Evolutionary conservation across 2,797 vertebrate species (phyloP), one percentile per base, ranked within the genome.

Genomic region (Delichon dasypus): DNA sequence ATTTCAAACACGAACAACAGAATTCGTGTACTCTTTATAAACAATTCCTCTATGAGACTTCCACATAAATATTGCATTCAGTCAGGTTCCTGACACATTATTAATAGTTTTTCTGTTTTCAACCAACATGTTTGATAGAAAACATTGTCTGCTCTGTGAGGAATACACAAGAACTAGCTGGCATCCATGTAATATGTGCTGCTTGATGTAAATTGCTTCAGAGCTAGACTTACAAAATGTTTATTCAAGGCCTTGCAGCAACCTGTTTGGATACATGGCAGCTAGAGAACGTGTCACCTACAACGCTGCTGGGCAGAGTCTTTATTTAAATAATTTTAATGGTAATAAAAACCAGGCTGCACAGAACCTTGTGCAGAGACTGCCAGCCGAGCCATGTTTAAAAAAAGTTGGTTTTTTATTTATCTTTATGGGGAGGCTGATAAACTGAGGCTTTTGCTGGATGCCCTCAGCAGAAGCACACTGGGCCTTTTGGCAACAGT

Each of bases 151-250:
- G 68, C 71, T 96, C 87, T 60, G 62, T 80, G 38, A 89, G 82
- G 81, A 95, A 90, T 75, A 94, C 47, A 68, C 74, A 96, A 96
- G 88, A 96, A 88, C 95, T 97, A 85, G 96, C 90, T 96, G 91
- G 94, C 89, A 91, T 87, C 94, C 90, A 79, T 55, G 90, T 97
- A 98, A 93, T 94, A 95, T 97, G 97, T 96, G 90, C 86, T 97
- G 84, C 93, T 97, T 97, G 95, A 97, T 97, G 95, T 96, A 97
- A 98, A 98, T 97, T 94, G 88, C 77, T 96, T 92, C 50, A 61
- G 94, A 95, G 88, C 83, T 94, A 73, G 78, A 87, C 77, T 89
- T 96, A 85, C 48, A 91, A 93, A 96, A 83, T 97, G 95, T 98
- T 98, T 98, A 98, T 97, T 96, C 93, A 95, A 95, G 83, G 70